Percentiles rank a stretch among this genome's conserved stretches.
Evolutionary conservation across 2,113 vertebrate species (phyloP).

Genomic region (Hyaena hyaena): DNA sequence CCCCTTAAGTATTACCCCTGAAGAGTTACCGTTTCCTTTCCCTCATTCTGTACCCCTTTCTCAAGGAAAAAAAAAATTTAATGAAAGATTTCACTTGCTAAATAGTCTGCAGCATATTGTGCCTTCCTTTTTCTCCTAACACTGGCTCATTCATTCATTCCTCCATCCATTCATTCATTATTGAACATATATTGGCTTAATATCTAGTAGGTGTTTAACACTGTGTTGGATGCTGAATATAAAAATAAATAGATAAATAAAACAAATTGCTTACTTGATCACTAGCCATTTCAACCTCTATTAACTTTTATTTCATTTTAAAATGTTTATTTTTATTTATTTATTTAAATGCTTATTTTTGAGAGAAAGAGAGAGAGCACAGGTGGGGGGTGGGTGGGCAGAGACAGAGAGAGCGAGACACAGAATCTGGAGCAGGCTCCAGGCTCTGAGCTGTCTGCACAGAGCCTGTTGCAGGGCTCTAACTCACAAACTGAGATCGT

Average conservation of each 20-base stretch:
- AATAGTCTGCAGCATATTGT: constrained; percentile 4
- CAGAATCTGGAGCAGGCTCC: no score
- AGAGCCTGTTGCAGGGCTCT: no score
- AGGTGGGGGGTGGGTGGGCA: no score
- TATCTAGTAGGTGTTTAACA: not conserved
- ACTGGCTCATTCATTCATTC: not conserved
- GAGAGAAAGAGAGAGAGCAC: no score
- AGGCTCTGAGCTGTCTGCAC: no score
- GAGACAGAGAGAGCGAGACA: no score
- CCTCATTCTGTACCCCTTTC: not conserved
- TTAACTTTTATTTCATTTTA: not conserved
- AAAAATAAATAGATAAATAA: not conserved
- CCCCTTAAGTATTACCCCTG: not conserved
- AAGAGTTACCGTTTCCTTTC: not conserved
- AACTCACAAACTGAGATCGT: no score
- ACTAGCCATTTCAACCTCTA: not conserved
- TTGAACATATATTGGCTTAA: not conserved
- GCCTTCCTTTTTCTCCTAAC: not conserved
- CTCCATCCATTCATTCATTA: not conserved
- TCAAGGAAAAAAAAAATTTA: not conserved
- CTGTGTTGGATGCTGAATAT: not conserved
- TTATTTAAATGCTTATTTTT: no score
- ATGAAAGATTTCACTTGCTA: not conserved
- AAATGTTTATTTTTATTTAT: no score
- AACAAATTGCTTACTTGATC: not conserved